Conservation (phyloP, 1,140 invertebrate species). For the Antheraea pernyi region DNA sequence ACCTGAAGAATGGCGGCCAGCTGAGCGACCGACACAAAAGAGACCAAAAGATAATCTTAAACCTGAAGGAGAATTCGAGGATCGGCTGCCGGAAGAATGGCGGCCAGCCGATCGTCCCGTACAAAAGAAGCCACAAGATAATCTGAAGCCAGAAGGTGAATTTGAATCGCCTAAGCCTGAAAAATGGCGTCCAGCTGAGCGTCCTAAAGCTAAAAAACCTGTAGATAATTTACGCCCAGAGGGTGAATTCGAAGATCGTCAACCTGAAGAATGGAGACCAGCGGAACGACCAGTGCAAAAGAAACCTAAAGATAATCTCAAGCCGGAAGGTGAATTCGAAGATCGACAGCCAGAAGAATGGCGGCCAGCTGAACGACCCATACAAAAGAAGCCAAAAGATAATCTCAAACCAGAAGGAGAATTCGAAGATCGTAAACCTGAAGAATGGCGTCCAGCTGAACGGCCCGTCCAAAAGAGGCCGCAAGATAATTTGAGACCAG, state of each 20-base stretch:
- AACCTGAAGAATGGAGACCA: conserved; percentile 61
- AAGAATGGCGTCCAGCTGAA: conserved; percentile 67
- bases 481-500: conserved; percentile 80
- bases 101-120: conserved; percentile 56
- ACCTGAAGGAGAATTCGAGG: conserved; percentile 81
- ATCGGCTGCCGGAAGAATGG: conserved; percentile 59
- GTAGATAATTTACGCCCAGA: conserved; percentile 81
- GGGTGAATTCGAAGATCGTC: conserved; percentile 75
- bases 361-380: conserved; percentile 80
- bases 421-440: conserved; percentile 71
- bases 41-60: conserved; percentile 64
- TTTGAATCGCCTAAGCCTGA: conserved; percentile 60
- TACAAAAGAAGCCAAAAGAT: conserved; percentile 78
- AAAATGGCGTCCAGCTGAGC: conserved; percentile 35
- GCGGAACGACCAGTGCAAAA: conserved; percentile 70
- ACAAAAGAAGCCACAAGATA: conserved; percentile 76
- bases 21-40: conserved; percentile 39
- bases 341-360: conserved; percentile 69
- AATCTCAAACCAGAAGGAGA: conserved; percentile 82
- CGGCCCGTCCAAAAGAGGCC: conserved; percentile 65
- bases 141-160: conserved; percentile 80
- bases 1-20: conserved; percentile 28
- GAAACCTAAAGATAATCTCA: conserved; percentile 81
- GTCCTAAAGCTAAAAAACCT: conserved; percentile 62
- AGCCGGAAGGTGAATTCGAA: conserved; percentile 82